phyloP scores from a whole-genome alignment of 2,888 invertebrate genomes.

The Ptychoptera albimana region DNA sequence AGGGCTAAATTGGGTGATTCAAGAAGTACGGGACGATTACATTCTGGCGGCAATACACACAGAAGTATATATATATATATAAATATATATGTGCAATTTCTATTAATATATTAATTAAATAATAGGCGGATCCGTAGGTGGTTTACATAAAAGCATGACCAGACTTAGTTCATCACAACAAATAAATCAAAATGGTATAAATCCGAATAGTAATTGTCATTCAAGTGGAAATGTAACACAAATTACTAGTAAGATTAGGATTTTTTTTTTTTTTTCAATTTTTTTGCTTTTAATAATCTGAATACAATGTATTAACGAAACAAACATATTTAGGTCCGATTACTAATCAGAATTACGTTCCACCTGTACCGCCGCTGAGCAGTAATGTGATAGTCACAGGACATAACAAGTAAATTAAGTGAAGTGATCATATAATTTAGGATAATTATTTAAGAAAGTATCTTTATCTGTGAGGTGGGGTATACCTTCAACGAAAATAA shows the following conservation, averaged over 20 bases:
- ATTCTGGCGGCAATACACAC: constrained; percentile 54
- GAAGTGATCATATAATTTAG: too few relatives aligned
- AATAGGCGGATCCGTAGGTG: constrained; percentile 48
- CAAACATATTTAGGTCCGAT: not conserved
- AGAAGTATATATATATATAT: constrained; percentile 64
- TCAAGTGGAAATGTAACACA: constrained; percentile 24
- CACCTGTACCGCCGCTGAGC: constrained; percentile 30
- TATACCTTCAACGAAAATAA: constrained; percentile 32
- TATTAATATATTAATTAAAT: not conserved
- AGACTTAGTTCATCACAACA: constrained; percentile 62
- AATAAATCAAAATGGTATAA: constrained; percentile 44
- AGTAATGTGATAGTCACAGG: constrained; percentile 35
- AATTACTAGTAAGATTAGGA: not conserved
- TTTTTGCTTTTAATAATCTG: not conserved
- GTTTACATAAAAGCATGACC: constrained; percentile 70
- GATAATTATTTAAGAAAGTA: not conserved
- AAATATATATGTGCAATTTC: too few relatives aligned
- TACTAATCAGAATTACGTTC: constrained; percentile 22
- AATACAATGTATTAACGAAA: not conserved
- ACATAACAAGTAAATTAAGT: constrained; percentile 24
- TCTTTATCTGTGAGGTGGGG: constrained; percentile 23
- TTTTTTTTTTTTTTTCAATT: too few relatives aligned
- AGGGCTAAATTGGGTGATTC: constrained; percentile 57
- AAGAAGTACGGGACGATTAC: constrained; percentile 55
- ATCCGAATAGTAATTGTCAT: constrained; percentile 16